A percentile compares a stretch with the other conserved stretches of the same genome.
Conservation (phyloP, 2,113 vertebrate species). For the Motacilla alba region DNA sequence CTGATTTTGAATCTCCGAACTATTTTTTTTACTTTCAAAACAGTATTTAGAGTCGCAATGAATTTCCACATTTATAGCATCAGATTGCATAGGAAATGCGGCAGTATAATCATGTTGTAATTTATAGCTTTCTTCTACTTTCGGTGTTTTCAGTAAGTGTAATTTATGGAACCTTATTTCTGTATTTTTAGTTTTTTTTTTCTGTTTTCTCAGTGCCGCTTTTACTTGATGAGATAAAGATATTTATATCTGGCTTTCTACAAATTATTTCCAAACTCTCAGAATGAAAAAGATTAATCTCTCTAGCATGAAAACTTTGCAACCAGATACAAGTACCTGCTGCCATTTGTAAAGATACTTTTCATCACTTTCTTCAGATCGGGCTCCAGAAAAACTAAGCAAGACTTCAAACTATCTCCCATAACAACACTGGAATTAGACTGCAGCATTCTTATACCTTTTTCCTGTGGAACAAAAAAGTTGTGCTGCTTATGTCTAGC, state of each 20-base stretch:
- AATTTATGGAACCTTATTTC: not conserved
- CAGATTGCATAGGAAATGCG: not conserved
- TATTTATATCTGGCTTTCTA: not conserved
- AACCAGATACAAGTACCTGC: not conserved
- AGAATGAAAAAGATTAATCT: not conserved
- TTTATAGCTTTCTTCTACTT: not conserved
- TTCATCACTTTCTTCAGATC: not conserved
- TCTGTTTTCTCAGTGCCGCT: not conserved
- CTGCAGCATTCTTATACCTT: not conserved
- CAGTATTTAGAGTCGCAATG: not conserved
- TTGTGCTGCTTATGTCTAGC: not conserved
- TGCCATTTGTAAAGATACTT: not conserved
- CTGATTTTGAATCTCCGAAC: not conserved
- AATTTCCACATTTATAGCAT: not conserved
- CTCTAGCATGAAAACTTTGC: not conserved
- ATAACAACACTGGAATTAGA: not conserved
- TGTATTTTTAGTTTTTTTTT: not conserved
- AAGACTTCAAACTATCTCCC: not conserved
- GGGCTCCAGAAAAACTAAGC: not conserved
- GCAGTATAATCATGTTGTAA: not conserved
- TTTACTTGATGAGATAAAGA: not conserved
- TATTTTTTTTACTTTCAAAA: not conserved
- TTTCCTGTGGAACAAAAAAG: not conserved
- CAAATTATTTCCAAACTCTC: not conserved
- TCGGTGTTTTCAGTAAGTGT: not conserved